phyloP scores from a whole-genome alignment of 2,113 vertebrate genomes.

The Orthonyx spaldingii region DNA sequence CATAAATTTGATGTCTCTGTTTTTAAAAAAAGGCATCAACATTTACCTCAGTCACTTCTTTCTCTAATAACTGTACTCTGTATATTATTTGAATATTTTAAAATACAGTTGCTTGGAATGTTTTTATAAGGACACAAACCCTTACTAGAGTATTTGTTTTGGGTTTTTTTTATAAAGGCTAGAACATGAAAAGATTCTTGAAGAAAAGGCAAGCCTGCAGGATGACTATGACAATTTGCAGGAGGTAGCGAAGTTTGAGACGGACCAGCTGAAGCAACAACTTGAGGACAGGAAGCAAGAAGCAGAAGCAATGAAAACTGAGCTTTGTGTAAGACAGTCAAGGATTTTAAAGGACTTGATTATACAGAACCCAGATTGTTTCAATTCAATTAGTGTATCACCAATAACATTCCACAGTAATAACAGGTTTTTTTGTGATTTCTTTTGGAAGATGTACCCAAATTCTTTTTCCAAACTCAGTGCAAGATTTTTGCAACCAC shows the following conservation, averaged over 20 bases:
- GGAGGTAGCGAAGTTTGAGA: constrained; percentile 89
- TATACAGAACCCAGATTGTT: neutral
- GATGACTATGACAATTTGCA: constrained; percentile 89
- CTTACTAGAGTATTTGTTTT: neutral
- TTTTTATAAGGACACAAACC: neutral
- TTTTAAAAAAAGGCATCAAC: neutral
- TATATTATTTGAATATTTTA: neutral
- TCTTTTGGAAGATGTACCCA: neutral
- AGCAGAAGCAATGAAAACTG: constrained; percentile 71
- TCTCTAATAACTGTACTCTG: neutral
- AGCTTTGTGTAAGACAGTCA: constrained; percentile 74
- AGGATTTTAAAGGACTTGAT: neutral
- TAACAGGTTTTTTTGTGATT: neutral
- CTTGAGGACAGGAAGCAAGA: constrained; percentile 79
- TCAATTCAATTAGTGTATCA: neutral
- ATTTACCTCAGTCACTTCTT: neutral
- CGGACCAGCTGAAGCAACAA: constrained; percentile 81
- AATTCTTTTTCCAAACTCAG: neutral
- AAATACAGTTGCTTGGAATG: neutral
- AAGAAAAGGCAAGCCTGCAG: constrained; percentile 86
- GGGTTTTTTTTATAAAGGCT: constrained; percentile 68
- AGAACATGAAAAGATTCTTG: constrained; percentile 87
- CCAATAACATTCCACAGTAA: neutral
- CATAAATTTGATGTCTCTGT: neutral
- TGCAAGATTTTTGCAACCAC: neutral